Base-by-base conservation (phyloP, 2,113 vertebrate species). In the Notothenia coriiceps region DNA sequence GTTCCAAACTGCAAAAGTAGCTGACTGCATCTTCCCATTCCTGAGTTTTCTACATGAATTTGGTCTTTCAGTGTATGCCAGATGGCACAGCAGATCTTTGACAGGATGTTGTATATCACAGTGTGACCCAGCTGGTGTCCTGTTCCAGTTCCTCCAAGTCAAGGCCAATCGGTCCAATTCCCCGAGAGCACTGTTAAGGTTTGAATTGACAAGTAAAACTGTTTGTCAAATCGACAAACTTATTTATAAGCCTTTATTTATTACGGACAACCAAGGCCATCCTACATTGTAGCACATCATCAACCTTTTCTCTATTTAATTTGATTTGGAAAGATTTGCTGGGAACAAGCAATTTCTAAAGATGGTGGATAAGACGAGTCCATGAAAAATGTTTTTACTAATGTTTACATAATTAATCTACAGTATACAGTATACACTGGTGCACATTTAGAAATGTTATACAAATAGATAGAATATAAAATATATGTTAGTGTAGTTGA, bases 21-120 rank as follows among this genome's bases (percentile, higher is more conserved):
- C 66, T 70, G 43, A 59, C 76, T 74, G 56, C 50, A 20, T 76
- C 43, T 17, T 68, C 78, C 56, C 22, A 35, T 22, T 61, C 57
- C 49, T 11, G 33, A 72, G 44, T 79, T 8, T 81, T 68, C 55
- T 5, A 70, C 67, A 70, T 71, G 56, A 66, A 85, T 68, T 64
- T 29, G 13, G 46, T 72, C 63, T 69, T 76, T 82, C 54, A 71
- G 29, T 57, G 55, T 9, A 18, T 70, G 43, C 60, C 75, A 88
- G 75, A 74, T 86, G 88, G 86, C 64, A 60, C 64, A 79, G 74
- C 80, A 86, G 68, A 84, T 82, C 82, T 74, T 29, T 68, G 44
- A 70, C 55, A 66, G 75, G 50, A 77, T 73, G 71, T 68, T 3
- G 4, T 43, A n/a, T 62, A 57, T 59, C 74, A 54, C 62, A 22